These are phyloP conservation scores for Goniozus legneri DNA, from an alignment of 1,140 invertebrate genomes.

Conservation along the genomic window DNA sequence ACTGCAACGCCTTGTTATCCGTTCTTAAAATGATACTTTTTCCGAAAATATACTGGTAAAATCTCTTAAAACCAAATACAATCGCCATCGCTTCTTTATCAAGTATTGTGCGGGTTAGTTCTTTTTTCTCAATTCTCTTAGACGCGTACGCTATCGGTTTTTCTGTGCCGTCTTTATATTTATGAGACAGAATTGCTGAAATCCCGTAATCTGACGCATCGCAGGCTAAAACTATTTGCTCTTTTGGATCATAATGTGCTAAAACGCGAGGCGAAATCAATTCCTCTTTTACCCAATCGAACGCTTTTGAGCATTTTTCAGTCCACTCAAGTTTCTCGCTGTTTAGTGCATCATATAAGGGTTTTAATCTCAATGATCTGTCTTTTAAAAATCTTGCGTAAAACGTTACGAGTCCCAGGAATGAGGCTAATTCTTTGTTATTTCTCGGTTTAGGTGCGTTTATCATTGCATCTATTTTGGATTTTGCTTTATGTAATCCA, in stretches of 20 bases:
- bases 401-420: neutral
- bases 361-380: neutral
- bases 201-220: slow-evolving; percentile 42
- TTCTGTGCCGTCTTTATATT: slow-evolving; percentile 22
- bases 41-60: slow-evolving; percentile 10
- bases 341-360: neutral
- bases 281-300: slow-evolving; percentile 18
- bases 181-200: slow-evolving; percentile 36
- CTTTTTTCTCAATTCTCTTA: slow-evolving; percentile 27
- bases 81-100: slow-evolving; percentile 10
- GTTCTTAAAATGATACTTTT: slow-evolving; percentile 6
- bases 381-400: slow-evolving; percentile 1
- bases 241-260: slow-evolving; percentile 35
- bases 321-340: neutral
- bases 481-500: neutral
- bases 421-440: slow-evolving; percentile 2
- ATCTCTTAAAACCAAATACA: slow-evolving; percentile 6
- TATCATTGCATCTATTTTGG: neutral
- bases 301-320: slow-evolving; percentile 5
- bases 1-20: slow-evolving; percentile 8
- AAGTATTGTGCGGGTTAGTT: slow-evolving; percentile 1
- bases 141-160: slow-evolving; percentile 37
- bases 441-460: slow-evolving; percentile 1
- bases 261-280: slow-evolving; percentile 24
- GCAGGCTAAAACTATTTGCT: slow-evolving; percentile 30